Percentiles rank a stretch among this genome's conserved stretches.
Conservation (phyloP, 2,888 invertebrate genomes). For the Microctonus aethiopoides region DNA sequence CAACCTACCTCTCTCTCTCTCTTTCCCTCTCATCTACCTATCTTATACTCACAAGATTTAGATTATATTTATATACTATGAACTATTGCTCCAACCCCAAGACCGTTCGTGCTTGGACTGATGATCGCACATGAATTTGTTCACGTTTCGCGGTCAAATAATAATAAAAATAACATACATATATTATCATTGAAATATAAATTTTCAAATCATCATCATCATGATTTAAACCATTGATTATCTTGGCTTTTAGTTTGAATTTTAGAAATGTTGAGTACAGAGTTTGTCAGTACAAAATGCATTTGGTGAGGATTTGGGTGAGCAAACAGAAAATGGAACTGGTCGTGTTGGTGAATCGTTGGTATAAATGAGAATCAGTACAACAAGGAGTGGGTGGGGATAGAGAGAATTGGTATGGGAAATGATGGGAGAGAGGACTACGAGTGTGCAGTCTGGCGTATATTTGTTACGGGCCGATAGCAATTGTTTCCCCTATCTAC, state of each 20-base stretch:
- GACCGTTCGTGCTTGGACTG: neutral
- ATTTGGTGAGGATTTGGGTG: neutral
- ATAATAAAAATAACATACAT: neutral
- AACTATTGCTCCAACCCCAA: neutral
- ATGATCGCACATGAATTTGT: neutral
- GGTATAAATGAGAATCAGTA: neutral
- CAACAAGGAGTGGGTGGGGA: neutral
- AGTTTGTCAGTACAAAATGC: too few relatives aligned
- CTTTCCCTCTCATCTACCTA: neutral
- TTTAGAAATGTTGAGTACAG: slow-evolving; percentile 5
- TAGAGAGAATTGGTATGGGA: neutral
- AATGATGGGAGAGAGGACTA: neutral
- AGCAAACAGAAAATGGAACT: slow-evolving; percentile 12
- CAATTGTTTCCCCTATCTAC: slow-evolving; percentile 63
- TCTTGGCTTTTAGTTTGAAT: neutral
- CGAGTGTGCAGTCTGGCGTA: slow-evolving; percentile 51
- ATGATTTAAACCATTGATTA: neutral
- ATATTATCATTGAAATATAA: neutral
- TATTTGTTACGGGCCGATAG: slow-evolving; percentile 62
- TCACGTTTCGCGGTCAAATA: neutral
- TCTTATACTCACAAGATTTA: neutral
- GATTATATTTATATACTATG: neutral
- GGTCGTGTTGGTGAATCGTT: neutral
- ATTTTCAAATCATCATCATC: neutral
- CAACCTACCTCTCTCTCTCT: too few relatives aligned